phyloP scores from a whole-genome alignment of 2,113 vertebrate species.

The Serinus canaria region DNA sequence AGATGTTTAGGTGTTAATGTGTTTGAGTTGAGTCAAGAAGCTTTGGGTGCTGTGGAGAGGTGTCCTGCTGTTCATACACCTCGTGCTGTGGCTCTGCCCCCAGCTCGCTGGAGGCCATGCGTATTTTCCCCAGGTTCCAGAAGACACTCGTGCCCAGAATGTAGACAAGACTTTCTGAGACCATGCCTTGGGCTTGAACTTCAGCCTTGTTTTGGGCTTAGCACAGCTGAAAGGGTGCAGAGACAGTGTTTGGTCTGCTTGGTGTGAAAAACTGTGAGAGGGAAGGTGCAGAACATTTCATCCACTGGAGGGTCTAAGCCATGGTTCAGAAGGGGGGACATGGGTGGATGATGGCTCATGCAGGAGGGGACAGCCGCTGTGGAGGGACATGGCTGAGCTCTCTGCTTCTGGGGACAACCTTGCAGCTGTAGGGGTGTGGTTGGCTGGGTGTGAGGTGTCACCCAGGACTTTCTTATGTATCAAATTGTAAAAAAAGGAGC shows the following conservation, averaged over 20 bases:
- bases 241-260: not conserved
- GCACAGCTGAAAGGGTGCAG: not conserved
- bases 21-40: not conserved
- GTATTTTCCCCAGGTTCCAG: not conserved
- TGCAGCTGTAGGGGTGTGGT: not conserved
- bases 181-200: not conserved
- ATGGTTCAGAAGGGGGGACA: rapidly evolving
- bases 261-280: not conserved
- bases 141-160: not conserved
- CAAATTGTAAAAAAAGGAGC: not conserved
- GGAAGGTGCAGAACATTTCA: not conserved
- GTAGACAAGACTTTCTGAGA: not conserved
- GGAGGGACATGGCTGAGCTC: not conserved
- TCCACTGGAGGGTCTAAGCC: not conserved
- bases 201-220: not conserved
- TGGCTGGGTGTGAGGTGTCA: not conserved
- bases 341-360: not conserved
- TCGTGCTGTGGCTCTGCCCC: not conserved
- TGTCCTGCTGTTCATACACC: not conserved
- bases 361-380: rapidly evolving
- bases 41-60: not conserved
- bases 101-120: rapidly evolving
- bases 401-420: not conserved
- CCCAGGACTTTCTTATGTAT: not conserved
- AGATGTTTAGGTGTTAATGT: not conserved